Base-by-base conservation (phyloP, 2,797 vertebrate species). In the Neosilurus mollespiculum region DNA sequence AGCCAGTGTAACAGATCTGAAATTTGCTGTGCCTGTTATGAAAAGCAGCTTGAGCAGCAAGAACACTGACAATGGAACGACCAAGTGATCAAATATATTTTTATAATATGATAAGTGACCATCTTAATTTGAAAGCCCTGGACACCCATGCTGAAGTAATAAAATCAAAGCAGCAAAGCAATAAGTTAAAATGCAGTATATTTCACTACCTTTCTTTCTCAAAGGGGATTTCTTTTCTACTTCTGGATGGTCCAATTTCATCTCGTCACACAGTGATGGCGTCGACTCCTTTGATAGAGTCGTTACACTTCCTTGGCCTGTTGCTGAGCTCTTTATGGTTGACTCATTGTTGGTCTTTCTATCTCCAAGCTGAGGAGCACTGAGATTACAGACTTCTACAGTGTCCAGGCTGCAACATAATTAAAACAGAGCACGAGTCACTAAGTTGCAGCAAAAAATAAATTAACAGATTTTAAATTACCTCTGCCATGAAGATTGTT, bases 191-290 rank as follows among this genome's bases (percentile, higher is more conserved):
- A 64, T 12, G 0, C 8, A n/a, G 2, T 26, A 15, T 16, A 59
- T 9, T 56, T 56, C 30, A n/a, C 49, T 84, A 81, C 77, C 73
- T 73, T 56, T 66, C 12, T 22, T 53, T 64, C 26, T 78, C 53
- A 37, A 20, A 30, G 37, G 64, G 22, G 54, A 77, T 59, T 53
- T 78, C 12, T 53, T 72, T 61, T 61, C 16, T 15, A 24, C 18
- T 76, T 53, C 16, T 51, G 18, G 14, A 34, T 64, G 20, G n/a
- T 76, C 15, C 51, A 51, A 30, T 51, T 5, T 65, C 51, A 16
- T 22, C 26, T 72, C 16, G 15, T 51, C 59, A 5, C 3, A 51
- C 1, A 59, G 11, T 18, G n/a, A 24, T 37, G 34, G 49, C 14
- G 56, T 24, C 18, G 22, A 73, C 30, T 51, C 83, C 26, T 43